phyloP scores from a whole-genome alignment of 2,113 vertebrate species.

The Hirundichthys speculiger region DNA sequence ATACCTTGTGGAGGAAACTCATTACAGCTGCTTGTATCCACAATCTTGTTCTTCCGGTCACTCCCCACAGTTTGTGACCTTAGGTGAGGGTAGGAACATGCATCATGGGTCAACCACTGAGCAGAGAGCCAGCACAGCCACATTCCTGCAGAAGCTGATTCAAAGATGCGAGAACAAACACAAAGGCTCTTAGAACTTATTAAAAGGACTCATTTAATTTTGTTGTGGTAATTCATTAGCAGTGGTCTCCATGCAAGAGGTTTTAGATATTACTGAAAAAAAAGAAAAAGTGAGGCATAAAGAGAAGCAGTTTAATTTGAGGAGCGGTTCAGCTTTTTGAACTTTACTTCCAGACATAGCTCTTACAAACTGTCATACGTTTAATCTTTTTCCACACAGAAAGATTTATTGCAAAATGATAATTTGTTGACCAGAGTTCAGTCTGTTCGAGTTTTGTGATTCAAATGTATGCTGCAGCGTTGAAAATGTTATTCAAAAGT shows the following conservation, averaged over 20 bases:
- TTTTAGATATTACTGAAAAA: not conserved
- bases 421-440: constrained; percentile 29
- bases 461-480: constrained; percentile 34
- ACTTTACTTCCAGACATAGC: constrained; percentile 9
- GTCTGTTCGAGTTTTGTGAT: constrained; percentile 22
- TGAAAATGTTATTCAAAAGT: constrained; percentile 33
- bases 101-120: no score
- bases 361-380: constrained; percentile 13
- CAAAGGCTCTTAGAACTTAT: no score
- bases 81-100: no score
- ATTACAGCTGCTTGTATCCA: no score
- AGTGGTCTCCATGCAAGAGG: not conserved
- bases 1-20: no score
- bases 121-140: no score
- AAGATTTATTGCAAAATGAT: constrained; percentile 22
- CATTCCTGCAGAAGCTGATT: no score
- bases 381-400: constrained; percentile 3
- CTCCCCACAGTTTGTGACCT: no score
- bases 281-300: not conserved
- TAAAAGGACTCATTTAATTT: no score
- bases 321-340: constrained; percentile 21
- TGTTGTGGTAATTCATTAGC: no score
- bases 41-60: no score
- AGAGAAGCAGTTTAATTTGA: constrained; percentile 13
- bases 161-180: no score